Base-by-base conservation (phyloP, 2,113 vertebrate species). In the Polypterus senegalus region DNA sequence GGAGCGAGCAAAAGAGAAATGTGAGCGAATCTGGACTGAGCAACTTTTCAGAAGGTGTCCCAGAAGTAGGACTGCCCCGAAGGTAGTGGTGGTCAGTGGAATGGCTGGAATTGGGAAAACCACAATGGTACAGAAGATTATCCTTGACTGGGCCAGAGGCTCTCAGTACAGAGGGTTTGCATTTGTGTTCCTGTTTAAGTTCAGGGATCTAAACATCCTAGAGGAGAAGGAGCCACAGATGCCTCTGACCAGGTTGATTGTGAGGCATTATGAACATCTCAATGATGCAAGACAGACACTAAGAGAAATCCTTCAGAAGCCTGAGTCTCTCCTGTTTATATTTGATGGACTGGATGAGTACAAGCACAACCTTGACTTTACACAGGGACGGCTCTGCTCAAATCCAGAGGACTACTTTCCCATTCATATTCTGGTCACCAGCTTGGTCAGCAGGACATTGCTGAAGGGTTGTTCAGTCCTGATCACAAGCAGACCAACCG, bases 281-380 rank as follows among this genome's bases (percentile, higher is more conserved):
- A 1, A 6, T 3, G 45, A 8, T 9, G 6, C 49, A 51, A 11
- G 4, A 0, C 46, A 27, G 27, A 27, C 27, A 27, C 27, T 4
- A 11, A 49, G 59, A 43, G 3, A 46, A 8, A 48, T 72, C 46
- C 62, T 72, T 5, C 7, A 48, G 6, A 7, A 65, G 8, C 66
- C 66, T 2, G 54, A 61, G 43, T 61, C 62, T 3, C 46, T 71
- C 3, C 69, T 73, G 6, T 70, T 73, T 57, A 63, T 71, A 11
- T 71, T 73, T 59, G 72, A 71, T 59, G 71, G 71, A 4, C 58
- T 71, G 51, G 69, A 73, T 51, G 67, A 65, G 60, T 69, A 57
- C 46, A 53, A n/a, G 4, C 46, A 48, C 7, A 54, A 8, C 9
- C 54, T 72, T 52, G 47, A 61, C 53, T 65, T 72, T 10, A 8